phyloP scores from a whole-genome alignment of 2,888 invertebrate species.

The Andrena fulva region DNA sequence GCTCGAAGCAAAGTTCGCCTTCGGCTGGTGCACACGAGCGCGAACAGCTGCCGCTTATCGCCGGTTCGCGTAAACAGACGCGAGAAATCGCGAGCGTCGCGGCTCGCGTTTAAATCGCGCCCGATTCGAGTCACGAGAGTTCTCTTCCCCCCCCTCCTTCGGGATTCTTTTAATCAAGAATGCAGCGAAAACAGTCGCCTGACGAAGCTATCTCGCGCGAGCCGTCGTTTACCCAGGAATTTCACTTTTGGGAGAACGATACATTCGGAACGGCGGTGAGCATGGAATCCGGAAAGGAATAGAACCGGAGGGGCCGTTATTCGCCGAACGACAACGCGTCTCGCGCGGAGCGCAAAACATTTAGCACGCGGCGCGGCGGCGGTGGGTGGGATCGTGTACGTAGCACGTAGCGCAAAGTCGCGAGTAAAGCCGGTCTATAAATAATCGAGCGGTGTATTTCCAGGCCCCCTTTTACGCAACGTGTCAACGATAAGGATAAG shows the following conservation, averaged over 20 bases:
- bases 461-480: constrained; percentile 75
- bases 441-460: constrained; percentile 76
- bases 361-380: not conserved
- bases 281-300: not conserved
- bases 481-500: constrained; percentile 74
- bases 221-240: no score
- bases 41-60: constrained; percentile 1
- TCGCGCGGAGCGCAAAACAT: not conserved
- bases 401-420: constrained; percentile 27
- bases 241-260: no score
- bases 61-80: not conserved
- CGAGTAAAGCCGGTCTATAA: constrained; percentile 70
- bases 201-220: no score
- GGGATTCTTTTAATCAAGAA: no score
- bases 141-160: no score
- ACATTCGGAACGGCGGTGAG: not conserved
- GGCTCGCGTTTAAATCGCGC: constrained; percentile 1
- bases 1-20: not conserved
- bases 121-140: no score
- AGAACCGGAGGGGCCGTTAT: not conserved
- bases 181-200: no score
- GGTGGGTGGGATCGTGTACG: constrained; percentile 16
- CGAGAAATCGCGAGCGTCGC: not conserved
- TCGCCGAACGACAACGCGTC: not conserved
- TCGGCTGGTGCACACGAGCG: not conserved